Percentiles rank a stretch among this genome's conserved stretches.
These are phyloP conservation scores for Andrena fulva DNA, from an alignment of 2,888 invertebrate species.

Conservation along the genomic window DNA sequence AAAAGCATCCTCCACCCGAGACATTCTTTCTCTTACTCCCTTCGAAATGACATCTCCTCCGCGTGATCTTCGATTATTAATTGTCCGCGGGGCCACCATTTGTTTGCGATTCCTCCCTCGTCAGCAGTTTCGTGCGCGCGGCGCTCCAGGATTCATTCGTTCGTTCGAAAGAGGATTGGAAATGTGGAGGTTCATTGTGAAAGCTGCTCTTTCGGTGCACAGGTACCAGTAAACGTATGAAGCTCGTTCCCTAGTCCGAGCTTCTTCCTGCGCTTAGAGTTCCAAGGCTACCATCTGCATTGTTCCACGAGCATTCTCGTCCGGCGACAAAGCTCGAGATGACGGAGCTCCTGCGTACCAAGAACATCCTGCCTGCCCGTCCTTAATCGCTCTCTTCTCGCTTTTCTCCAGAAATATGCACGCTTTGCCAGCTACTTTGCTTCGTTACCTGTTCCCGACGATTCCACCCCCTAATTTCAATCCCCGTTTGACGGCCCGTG, in stretches of 20 bases:
- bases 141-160: neutral
- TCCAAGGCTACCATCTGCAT: slow-evolving; percentile 1
- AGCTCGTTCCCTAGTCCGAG: neutral
- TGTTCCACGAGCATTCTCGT: slow-evolving; percentile 5
- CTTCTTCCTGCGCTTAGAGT: slow-evolving; percentile 3
- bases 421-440: too few relatives aligned
- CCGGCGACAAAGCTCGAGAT: neutral
- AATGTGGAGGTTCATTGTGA: neutral
- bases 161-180: slow-evolving; percentile 10
- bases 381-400: neutral
- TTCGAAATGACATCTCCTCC: slow-evolving; percentile 18
- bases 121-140: slow-evolving; percentile 11
- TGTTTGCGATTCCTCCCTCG: neutral
- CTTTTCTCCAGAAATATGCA: neutral
- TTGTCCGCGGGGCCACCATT: slow-evolving; percentile 30
- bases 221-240: slow-evolving; percentile 1
- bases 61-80: slow-evolving; percentile 40
- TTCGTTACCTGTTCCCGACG: too few relatives aligned
- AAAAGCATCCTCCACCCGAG: slow-evolving; percentile 10
- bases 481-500: neutral
- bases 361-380: neutral
- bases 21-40: slow-evolving; percentile 13
- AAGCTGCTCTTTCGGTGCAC: neutral
- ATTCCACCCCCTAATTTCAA: too few relatives aligned
- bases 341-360: neutral